A percentile compares a stretch with the other conserved stretches of the same genome.
These are phyloP conservation scores for Heliocidaris erythrogramma DNA, from an alignment of 35 echinoderm and acorn worm species.

Conservation along the genomic window DNA sequence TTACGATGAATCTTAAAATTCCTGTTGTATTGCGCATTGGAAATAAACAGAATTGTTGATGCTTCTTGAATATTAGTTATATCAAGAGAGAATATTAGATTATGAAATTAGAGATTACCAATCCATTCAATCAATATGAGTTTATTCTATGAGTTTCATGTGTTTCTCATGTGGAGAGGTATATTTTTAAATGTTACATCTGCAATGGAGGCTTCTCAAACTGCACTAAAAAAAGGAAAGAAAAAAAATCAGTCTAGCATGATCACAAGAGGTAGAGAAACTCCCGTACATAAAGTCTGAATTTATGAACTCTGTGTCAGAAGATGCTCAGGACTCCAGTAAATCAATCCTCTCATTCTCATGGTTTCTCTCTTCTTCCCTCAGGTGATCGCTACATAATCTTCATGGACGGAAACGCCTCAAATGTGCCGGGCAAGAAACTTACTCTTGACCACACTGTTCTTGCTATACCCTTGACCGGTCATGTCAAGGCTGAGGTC, in stretches of 20 bases:
- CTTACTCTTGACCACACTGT: not conserved
- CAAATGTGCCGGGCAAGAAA: not conserved
- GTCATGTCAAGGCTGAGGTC: not conserved
- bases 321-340: not conserved
- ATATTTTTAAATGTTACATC: too few relatives aligned
- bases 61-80: too few relatives aligned
- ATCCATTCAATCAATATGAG: too few relatives aligned
- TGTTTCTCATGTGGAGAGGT: too few relatives aligned
- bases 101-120: too few relatives aligned
- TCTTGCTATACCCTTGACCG: not conserved
- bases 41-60: too few relatives aligned
- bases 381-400: not conserved
- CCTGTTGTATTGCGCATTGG: too few relatives aligned
- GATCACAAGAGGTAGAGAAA: not conserved
- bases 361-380: not conserved
- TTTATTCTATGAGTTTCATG: too few relatives aligned
- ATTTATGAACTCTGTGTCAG: not conserved
- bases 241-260: not conserved
- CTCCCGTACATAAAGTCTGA: not conserved
- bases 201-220: too few relatives aligned
- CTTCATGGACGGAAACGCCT: not conserved
- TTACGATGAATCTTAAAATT: too few relatives aligned
- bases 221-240: too few relatives aligned
- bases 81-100: too few relatives aligned
- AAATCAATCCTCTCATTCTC: not conserved